Evolutionary conservation across 2,888 invertebrate genomes (phyloP).

Genomic region (Poecilobothrus nobilitatus): DNA sequence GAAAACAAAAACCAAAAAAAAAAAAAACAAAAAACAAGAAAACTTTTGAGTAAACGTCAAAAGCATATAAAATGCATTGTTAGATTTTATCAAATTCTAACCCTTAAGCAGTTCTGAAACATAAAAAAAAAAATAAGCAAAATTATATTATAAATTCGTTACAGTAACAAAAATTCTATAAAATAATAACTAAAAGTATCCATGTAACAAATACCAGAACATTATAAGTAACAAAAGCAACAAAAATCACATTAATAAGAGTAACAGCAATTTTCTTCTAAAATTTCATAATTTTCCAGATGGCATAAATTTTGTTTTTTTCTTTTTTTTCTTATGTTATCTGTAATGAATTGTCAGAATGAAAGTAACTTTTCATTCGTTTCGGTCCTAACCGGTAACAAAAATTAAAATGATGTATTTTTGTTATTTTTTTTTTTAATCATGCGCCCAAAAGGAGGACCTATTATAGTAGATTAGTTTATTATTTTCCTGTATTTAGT

Average conservation of each 20-base stretch:
- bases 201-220: not conserved
- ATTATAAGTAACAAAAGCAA: not conserved
- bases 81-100: not conserved
- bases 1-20: too few species aligned
- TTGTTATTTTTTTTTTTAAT: not conserved
- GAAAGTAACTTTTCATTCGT: not conserved
- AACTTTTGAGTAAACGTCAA: not conserved
- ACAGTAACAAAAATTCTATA: too few species aligned
- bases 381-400: too few species aligned
- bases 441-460: too few species aligned
- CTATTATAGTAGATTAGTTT: too few species aligned
- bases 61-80: conserved; percentile 3
- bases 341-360: not conserved
- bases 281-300: conserved; percentile 1
- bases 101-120: not conserved
- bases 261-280: not conserved
- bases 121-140: not conserved
- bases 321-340: not conserved
- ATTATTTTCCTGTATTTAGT: too few species aligned
- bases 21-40: not conserved
- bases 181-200: too few species aligned
- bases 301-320: not conserved
- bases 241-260: not conserved
- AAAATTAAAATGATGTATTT: not conserved
- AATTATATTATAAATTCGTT: not conserved